phyloP scores from a whole-genome alignment of 2,888 invertebrate species.

The Cantharis flavilabris region DNA sequence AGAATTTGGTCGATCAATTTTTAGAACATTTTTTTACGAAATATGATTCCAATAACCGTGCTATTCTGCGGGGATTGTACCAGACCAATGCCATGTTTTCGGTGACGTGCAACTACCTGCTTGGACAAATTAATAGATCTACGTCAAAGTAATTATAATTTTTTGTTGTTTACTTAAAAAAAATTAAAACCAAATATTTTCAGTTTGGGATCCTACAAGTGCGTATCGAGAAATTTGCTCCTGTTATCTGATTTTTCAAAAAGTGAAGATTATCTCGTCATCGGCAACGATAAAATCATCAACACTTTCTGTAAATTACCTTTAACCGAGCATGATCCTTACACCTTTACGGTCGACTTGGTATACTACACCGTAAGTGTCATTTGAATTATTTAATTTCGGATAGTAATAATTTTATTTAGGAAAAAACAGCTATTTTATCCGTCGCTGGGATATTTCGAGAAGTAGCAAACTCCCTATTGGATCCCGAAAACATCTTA shows the following conservation, averaged over 20 bases:
- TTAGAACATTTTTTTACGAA: slow-evolving; percentile 68
- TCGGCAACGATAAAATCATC: slow-evolving; percentile 52
- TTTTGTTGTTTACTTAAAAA: no score
- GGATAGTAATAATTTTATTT: slow-evolving; percentile 29
- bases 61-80: slow-evolving; percentile 63
- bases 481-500: slow-evolving; percentile 58
- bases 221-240: slow-evolving; percentile 58
- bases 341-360: slow-evolving; percentile 71
- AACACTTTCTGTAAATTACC: slow-evolving; percentile 61
- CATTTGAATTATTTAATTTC: not conserved
- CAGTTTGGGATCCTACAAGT: slow-evolving; percentile 51
- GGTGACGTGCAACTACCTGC: slow-evolving; percentile 54
- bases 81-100: slow-evolving; percentile 67
- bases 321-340: slow-evolving; percentile 66
- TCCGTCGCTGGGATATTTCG: slow-evolving; percentile 69
- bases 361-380: slow-evolving; percentile 59
- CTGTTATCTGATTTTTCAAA: slow-evolving; percentile 50
- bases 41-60: slow-evolving; percentile 64
- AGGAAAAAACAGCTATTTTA: slow-evolving; percentile 59
- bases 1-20: slow-evolving; percentile 64
- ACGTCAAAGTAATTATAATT: slow-evolving; percentile 38
- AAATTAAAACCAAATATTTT: not conserved
- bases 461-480: slow-evolving; percentile 59
- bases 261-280: slow-evolving; percentile 42
- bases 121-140: slow-evolving; percentile 44